Evolutionary conservation across 37 sponge, comb jelly and placozoan genomes (phyloP), one percentile per base, ranked within the genome.

Genomic region (Spongia lamella): DNA sequence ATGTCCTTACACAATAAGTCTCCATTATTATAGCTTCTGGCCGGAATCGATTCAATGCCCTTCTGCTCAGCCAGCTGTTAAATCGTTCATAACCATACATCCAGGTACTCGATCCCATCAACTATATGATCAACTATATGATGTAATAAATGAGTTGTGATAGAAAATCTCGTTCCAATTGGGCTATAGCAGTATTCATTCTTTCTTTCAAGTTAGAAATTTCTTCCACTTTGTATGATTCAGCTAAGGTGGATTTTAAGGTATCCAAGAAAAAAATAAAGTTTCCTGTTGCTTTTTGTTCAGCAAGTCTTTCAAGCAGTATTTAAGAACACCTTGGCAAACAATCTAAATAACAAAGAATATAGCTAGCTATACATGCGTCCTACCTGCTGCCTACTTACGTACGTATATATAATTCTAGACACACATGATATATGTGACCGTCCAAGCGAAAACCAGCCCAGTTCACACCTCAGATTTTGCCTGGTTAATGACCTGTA

Each of bases 1-100:
- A n/a, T n/a, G n/a, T n/a, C 51, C 34, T 56, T 9, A 72, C 73
- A 22, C 73, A 15, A 56, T 72, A 72, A 20, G 73, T 72, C 57
- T 72, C 73, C 57, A 72, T 72, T 29, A 75, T 27, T 26, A 62
- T 75, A 5, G 75, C 75, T 30, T 75, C 75, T 39, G 75, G 61
- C 5, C 35, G 53, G 6, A 17, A 7, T 32, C 49, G 75, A 39
- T 75, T 75, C 29, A 61, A 29, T 39, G 35, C 75, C 14, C 75
- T 15, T 61, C 62, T 60, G 50, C 32, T 21, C 0, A 75, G 11
- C 75, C 75, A 75, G 27, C 63, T 61, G 49, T 75, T 75, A 75
- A 75, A 75, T 14, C 75, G n/a, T 29, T 75, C 75, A 61, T 43
- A 75, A 7, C 38, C 40, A 16, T 40, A 75, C 75, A 75, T 75